phyloP scores from a whole-genome alignment of 1,140 invertebrate species.

The Oreohelix idahoensis region DNA sequence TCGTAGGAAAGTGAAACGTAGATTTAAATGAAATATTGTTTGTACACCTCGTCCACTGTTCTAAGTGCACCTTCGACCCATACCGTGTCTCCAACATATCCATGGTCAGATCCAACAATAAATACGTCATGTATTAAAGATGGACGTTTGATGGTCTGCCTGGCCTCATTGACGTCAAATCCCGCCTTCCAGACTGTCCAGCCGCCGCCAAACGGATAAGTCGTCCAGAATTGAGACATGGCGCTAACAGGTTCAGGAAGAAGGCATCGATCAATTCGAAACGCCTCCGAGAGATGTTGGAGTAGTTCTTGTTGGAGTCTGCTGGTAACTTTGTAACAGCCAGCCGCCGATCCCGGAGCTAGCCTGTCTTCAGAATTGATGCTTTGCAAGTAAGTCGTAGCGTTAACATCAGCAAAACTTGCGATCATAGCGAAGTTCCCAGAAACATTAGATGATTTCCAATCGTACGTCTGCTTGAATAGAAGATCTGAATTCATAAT shows the following conservation, averaged over 20 bases:
- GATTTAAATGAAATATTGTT: neutral
- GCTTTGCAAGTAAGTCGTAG: neutral
- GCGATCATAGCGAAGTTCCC: neutral
- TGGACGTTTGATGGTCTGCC: neutral
- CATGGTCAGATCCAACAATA: conserved; percentile 21
- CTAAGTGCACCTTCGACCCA: conserved; percentile 2
- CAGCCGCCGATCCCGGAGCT: neutral
- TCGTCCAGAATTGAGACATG: conserved; percentile 6
- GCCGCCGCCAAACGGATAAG: neutral
- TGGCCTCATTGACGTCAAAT: neutral
- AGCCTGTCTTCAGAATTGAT: neutral
- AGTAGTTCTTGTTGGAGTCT: neutral
- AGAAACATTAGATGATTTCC: neutral
- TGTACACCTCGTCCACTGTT: neutral
- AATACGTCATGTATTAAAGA: conserved; percentile 19
- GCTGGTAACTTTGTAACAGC: neutral
- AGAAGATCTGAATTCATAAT: neutral
- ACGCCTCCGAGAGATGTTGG: neutral
- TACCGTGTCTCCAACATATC: neutral
- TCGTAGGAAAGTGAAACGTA: no score
- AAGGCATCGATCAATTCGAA: neutral
- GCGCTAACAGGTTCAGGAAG: conserved; percentile 13
- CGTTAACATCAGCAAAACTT: neutral
- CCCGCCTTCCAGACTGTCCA: neutral
- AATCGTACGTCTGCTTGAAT: neutral